These are phyloP conservation scores for Nebria brevicollis DNA, from an alignment of 2,888 invertebrate genomes.

Conservation along the genomic window DNA sequence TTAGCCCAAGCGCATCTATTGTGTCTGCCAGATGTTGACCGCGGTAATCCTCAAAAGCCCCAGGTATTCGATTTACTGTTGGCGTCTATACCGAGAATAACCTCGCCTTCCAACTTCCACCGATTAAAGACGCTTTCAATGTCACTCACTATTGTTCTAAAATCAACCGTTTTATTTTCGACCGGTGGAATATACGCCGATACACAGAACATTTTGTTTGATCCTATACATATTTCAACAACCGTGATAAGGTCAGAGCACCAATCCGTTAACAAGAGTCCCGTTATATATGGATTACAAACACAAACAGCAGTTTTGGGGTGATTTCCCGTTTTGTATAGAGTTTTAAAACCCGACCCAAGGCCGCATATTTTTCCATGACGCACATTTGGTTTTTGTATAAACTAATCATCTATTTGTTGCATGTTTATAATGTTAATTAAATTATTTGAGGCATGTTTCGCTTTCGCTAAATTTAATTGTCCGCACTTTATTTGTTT, in stretches of 20 bases:
- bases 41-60: not conserved
- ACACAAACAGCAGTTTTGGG: not conserved
- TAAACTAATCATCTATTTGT: not conserved
- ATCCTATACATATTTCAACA: not conserved
- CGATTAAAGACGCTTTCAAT: too few species aligned
- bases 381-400: too few species aligned
- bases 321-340: not conserved
- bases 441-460: not conserved
- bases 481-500: constrained; percentile 3
- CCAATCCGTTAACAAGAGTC: not conserved
- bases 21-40: not conserved
- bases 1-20: not conserved
- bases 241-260: not conserved
- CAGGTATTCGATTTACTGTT: too few species aligned
- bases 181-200: too few species aligned
- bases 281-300: not conserved
- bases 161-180: too few species aligned
- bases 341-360: not conserved
- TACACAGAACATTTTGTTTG: not conserved
- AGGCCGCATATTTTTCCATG: not conserved
- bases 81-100: too few species aligned
- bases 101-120: too few species aligned
- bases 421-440: not conserved
- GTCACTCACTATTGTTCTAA: too few species aligned
- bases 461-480: not conserved